A percentile compares a stretch with the other conserved stretches of the same genome.
These are phyloP conservation scores for Epinotia nisella DNA, from an alignment of 2,888 invertebrate genomes.

Conservation along the genomic window DNA sequence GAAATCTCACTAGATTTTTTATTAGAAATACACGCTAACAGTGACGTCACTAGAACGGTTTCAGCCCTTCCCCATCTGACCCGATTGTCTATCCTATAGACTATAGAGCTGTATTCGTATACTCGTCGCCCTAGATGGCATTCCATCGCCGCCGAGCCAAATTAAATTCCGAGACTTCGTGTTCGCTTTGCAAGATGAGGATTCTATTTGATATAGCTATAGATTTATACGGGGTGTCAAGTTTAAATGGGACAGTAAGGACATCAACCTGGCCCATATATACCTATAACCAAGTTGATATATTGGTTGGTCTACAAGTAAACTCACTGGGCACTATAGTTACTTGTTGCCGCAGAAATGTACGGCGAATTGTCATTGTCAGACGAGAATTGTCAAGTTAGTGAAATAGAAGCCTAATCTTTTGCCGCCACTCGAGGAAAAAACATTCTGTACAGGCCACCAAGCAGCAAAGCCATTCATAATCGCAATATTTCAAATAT, in stretches of 20 bases:
- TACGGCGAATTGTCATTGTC: too few relatives aligned
- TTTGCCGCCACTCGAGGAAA: too few relatives aligned
- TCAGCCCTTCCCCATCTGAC: background rate
- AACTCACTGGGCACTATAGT: too few relatives aligned
- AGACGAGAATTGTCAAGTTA: too few relatives aligned
- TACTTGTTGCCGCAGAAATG: too few relatives aligned
- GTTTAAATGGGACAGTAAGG: background rate
- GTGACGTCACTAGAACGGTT: background rate
- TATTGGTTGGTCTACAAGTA: too few relatives aligned
- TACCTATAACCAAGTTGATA: too few relatives aligned
- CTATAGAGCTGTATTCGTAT: background rate
- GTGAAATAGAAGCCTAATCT: too few relatives aligned
- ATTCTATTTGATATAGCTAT: background rate
- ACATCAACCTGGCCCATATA: background rate
- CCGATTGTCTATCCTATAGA: background rate
- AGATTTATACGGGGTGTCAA: background rate
- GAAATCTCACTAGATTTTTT: too few relatives aligned
- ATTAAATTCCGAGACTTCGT: constrained; percentile 5
- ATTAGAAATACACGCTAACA: background rate
- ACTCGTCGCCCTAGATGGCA: background rate
- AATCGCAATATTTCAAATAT: too few relatives aligned
- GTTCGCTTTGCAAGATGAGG: constrained; percentile 5
- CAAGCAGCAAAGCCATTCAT: too few relatives aligned
- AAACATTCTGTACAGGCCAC: too few relatives aligned
- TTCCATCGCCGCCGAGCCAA: background rate